A percentile compares a stretch with the other conserved stretches of the same genome.
Evolutionary conservation across 2,797 vertebrate genomes (phyloP).

Genomic region (Peromyscus nudipes): DNA sequence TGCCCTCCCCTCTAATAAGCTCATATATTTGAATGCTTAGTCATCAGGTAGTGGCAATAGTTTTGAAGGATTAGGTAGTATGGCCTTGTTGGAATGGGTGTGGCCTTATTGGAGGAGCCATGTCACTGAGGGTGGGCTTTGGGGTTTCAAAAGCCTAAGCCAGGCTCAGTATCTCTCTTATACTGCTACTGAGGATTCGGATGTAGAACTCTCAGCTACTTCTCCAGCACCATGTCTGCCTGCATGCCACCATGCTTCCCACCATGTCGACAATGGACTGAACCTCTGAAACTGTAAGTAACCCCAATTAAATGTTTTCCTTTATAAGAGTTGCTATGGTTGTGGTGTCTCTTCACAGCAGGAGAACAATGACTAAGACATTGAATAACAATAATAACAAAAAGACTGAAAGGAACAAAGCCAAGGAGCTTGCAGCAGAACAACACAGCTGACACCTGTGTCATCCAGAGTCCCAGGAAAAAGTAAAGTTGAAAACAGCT

Average conservation of each 20-base stretch:
- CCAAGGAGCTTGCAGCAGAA: neutral
- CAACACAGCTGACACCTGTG: neutral
- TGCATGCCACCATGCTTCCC: neutral
- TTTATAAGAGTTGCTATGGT: neutral
- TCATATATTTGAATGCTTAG: neutral
- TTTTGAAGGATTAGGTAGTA: neutral
- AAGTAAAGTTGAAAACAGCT: constrained; percentile 56
- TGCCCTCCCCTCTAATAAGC: neutral
- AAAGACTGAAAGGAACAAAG: neutral
- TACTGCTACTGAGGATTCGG: neutral
- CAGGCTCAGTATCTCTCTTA: neutral
- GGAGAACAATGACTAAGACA: neutral
- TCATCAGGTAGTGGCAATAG: neutral
- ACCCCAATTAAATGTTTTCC: neutral
- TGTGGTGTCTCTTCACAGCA: neutral
- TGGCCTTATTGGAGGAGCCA: neutral
- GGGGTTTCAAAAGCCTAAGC: neutral
- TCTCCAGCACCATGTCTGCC: neutral
- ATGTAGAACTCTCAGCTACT: neutral
- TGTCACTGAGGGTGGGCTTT: neutral
- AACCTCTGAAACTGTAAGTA: neutral
- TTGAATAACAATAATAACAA: neutral
- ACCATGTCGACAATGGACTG: neutral
- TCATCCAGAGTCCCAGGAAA: neutral
- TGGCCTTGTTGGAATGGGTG: neutral